Evolutionary conservation across 2,888 invertebrate genomes (phyloP).

Genomic region (Coelopa pilipes): DNA sequence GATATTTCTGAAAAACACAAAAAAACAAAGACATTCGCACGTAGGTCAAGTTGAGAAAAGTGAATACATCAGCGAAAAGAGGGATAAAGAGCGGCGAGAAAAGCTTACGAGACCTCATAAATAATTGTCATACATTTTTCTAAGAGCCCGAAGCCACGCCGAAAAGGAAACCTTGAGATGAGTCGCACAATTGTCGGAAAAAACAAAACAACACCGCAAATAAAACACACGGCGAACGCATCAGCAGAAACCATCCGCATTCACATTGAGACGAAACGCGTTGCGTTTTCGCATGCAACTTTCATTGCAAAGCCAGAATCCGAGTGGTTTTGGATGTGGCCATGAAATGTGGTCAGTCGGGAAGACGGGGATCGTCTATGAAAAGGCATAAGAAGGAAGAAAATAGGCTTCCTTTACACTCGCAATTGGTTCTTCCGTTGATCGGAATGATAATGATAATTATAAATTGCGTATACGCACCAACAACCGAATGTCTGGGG

Average conservation of each 20-base stretch:
- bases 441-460: no score
- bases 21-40: slow-evolving; percentile 13
- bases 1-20: not conserved
- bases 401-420: no score
- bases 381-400: no score
- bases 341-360: no score
- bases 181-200: slow-evolving; percentile 5
- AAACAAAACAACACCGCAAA: not conserved
- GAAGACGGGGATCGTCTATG: no score
- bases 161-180: slow-evolving; percentile 8
- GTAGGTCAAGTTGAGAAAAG: slow-evolving; percentile 19
- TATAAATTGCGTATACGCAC: no score
- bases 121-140: slow-evolving; percentile 3
- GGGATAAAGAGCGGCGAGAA: not conserved
- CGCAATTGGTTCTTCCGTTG: no score
- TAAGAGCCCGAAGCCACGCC: not conserved
- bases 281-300: no score
- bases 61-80: not conserved
- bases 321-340: no score
- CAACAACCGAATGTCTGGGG: no score
- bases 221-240: not conserved
- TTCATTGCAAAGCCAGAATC: not conserved
- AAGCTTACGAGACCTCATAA: not conserved
- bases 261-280: no score
- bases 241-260: no score